Base-by-base conservation (phyloP, 2,797 vertebrate genomes). In the Lutjanus argentimaculatus region DNA sequence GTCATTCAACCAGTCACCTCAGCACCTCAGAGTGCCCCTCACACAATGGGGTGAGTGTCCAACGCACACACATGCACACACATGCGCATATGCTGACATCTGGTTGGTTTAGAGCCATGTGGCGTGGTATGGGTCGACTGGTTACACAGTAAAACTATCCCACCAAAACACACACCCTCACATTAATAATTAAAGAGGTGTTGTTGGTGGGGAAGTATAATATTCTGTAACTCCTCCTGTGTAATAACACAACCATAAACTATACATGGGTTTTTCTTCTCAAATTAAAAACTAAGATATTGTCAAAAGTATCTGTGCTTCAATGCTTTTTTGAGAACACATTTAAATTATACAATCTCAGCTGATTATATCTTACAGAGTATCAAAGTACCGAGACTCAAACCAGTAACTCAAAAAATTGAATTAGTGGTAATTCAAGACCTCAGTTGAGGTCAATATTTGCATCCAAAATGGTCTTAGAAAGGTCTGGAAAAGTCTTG, bases 1-100 rank as follows among this genome's bases (percentile, higher is more conserved):
- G 91, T 85, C 88, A 84, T 80, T 89, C 90, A 89, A 83, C 83
- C 46, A 84, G 84, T 80, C 92, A 87, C 91, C 89, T 92, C 88
- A 89, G 82, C 79, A 55, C 89, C 45, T 3, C 89, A 72, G 88
- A 85, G 85, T 89, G 91, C 88, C 86, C 70, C 69, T 81, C 84
- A 62, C 85, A 85, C 77, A 85, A 87, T 65, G 82, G 73, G 89
- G 94, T 95, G 63, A 93, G 93, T 83, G 13, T 48, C 25, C 16
- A 22, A 59, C 45, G 36, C 46, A 57, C 80, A 73, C 12, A 45
- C 21, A 61, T 51, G 48, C 36, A 67, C 21, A n/a, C 75, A 68
- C 21, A 52, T 57, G 5, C 15, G 8, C 2, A 16, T 8, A 52
- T 1, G 25, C 77, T 70, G 59, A 65, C 59, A 30, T 82, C 67